Base-by-base conservation (phyloP, 2,113 vertebrate species). In the Vulpes lagopus region DNA sequence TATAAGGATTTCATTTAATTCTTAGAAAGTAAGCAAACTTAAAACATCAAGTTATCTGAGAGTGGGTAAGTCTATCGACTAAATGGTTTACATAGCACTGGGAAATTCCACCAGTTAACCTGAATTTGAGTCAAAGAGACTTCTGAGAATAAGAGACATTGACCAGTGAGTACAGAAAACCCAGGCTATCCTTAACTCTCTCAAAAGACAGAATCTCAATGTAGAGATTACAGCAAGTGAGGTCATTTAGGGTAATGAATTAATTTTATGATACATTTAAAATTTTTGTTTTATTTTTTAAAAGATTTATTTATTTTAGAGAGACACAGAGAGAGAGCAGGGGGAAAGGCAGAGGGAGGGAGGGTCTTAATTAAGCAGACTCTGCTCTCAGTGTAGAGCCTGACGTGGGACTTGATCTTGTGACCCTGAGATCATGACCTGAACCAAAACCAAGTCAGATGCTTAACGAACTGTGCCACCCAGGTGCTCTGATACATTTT, bases 1-100 rank as follows among this genome's bases (percentile, higher is more conserved):
- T 67, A 35, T 0, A 59, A 91, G 20, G 91, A 81, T 90, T 94
- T 22, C 20, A 88, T 79, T 94, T 22, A 16, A 88, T 79, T 55
- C 62, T 96, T 84, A 74, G 62, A 91, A 96, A 95, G 55, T 27
- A 79, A 93, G 30, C n/a, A 95, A 93, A 91, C 11, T 84, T 93
- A 93, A 96, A 90, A 93, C 17, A 9, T 62, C 32, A 95, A 91
- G 60, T 73, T 27, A 79, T 67, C 15, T 55, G 32, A 92, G 2
- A n/a, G 10, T 65, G 3, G 11, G 10, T 79, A 51, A 89, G 62
- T 65, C 67, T 94, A 73, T 9, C 20, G 49, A 91, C 57, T 71
- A 91, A 84, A 79, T 9, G n/a, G 23, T 79, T 65, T 57, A 94
- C 10, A 94, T 35, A 35, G 35, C 35, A 35, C 35, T 64, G 25